These are phyloP conservation scores for Ornithoptera priamus DNA, from an alignment of 2,888 invertebrate species.

Conservation along the genomic window DNA sequence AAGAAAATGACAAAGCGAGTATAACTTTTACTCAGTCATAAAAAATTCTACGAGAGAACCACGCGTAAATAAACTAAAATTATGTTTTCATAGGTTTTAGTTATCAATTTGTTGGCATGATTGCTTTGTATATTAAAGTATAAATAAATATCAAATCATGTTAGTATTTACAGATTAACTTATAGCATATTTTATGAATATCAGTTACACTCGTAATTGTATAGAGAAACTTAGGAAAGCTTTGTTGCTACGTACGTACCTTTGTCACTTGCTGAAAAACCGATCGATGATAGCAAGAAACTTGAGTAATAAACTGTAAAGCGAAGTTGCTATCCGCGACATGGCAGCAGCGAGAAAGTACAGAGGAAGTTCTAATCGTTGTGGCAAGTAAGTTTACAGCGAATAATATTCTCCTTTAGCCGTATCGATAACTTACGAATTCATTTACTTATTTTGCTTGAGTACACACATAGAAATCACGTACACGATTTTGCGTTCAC, in stretches of 20 bases:
- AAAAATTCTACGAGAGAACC: too few species aligned
- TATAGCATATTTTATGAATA: background rate
- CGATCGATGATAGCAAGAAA: background rate
- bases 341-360: constrained; percentile 3
- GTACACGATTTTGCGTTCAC: background rate
- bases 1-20: too few species aligned
- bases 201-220: background rate
- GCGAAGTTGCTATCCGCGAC: constrained; percentile 6
- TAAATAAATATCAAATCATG: too few species aligned
- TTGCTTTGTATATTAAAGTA: too few species aligned
- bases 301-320: constrained; percentile 1
- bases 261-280: background rate
- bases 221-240: background rate
- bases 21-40: too few species aligned
- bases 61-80: too few species aligned
- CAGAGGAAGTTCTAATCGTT: background rate
- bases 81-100: too few species aligned
- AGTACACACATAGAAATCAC: background rate
- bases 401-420: background rate
- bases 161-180: too few species aligned
- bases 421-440: background rate
- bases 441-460: background rate
- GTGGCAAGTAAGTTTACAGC: background rate
- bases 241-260: background rate
- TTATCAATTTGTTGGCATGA: too few species aligned